These are phyloP conservation scores for Zoanthus sociatus DNA, from an alignment of 92 coral and sea anemone species.

Conservation along the genomic window DNA sequence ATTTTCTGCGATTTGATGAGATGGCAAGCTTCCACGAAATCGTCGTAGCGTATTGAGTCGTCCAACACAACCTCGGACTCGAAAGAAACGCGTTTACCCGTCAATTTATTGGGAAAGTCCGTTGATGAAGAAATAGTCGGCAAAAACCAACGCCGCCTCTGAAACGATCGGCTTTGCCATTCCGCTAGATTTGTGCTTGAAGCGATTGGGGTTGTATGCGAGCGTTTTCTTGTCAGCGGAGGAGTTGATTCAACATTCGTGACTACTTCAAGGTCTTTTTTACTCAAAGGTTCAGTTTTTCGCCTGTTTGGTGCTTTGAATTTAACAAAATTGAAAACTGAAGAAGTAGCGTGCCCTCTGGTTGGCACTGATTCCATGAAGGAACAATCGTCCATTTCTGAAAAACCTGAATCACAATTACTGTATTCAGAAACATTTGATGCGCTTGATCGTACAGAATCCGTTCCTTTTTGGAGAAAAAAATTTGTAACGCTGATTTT, in stretches of 20 bases:
- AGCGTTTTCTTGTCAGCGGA: constrained; percentile 22
- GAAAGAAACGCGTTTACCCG: constrained; percentile 69
- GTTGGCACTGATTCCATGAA: constrained; percentile 64
- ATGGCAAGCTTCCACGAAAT: constrained; percentile 87
- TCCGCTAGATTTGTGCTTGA: constrained; percentile 8
- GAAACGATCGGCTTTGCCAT: constrained; percentile 24
- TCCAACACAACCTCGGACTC: constrained; percentile 75
- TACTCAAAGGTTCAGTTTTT: constrained; percentile 37
- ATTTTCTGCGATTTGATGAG: constrained; percentile 80
- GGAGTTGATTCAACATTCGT: background rate
- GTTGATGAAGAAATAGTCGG: constrained; percentile 24
- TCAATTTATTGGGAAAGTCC: background rate
- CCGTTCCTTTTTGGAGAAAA: constrained; percentile 55
- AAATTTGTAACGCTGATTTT: constrained; percentile 50
- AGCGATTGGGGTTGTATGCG: background rate
- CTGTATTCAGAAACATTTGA: constrained; percentile 78
- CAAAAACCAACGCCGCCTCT: constrained; percentile 25
- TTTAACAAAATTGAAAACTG: background rate
- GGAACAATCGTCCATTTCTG: constrained; percentile 61
- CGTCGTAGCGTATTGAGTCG: constrained; percentile 70
- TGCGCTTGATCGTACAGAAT: constrained; percentile 68
- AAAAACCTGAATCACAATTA: constrained; percentile 76
- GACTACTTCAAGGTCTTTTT: constrained; percentile 27
- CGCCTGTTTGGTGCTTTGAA: constrained; percentile 20
- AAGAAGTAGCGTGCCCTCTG: background rate